Evolutionary conservation across 2,797 vertebrate species (phyloP), one percentile per base, ranked within the genome.

Genomic region (Pempheris klunzingeri): DNA sequence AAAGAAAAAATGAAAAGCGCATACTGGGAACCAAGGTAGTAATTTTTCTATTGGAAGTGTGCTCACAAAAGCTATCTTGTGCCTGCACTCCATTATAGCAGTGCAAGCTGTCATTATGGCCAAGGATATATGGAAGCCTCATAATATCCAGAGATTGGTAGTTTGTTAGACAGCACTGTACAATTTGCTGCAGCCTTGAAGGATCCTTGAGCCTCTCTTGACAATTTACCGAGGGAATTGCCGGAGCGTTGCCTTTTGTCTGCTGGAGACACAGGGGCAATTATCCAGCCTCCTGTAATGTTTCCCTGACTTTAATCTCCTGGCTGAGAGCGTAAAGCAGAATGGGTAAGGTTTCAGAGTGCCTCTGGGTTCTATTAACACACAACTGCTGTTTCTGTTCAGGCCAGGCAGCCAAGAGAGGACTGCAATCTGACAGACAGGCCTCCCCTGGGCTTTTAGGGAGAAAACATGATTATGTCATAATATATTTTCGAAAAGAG

Each of bases 221-320:
- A 95, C 71, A 80, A 93, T 94, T 85, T 87, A 88, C 91, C 78
- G 83, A 88, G 90, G 94, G 95, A 92, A 95, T 94, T 95, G 94
- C 93, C 92, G 60, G 91, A 95, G 95, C 93, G 80, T 92, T 93
- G 84, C 91, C 92, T 93, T 96, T 95, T 95, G 94, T 96, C 92
- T 94, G 90, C 88, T 70, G 77, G 89, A 84, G 92, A 93, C 62
- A 92, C 93, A 85, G 81, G 94, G 93, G 94, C 93, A 90, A 94
- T 95, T 92, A 85, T 90, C 92, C 82, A 91, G 88, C 93, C 94
- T 94, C 91, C 95, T 91, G 94, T 96, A 95, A 95, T 94, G 93
- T 95, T 95, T 94, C 93, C 94, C 92, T 80, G 83, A 91, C 94
- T 95, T 95, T 95, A 95, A 96, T 96, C 95, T 95, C 93, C 92